Evolutionary conservation across 2,888 invertebrate species (phyloP).

Genomic region (Trichopria drosophilae): DNA sequence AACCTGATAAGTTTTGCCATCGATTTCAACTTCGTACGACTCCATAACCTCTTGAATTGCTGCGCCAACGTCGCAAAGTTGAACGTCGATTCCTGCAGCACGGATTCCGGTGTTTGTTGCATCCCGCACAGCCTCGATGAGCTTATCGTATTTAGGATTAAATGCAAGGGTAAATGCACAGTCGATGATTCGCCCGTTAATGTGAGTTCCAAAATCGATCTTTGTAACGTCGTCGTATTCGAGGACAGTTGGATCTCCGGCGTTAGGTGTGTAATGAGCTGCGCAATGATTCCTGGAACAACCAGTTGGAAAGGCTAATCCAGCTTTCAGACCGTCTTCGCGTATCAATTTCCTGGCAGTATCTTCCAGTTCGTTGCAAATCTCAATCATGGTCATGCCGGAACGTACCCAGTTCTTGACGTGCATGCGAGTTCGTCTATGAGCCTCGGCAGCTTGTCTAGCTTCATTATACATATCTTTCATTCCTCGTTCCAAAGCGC

Average conservation of each 20-base stretch:
- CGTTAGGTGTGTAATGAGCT: conserved; percentile 99
- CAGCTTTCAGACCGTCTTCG: conserved; percentile 94
- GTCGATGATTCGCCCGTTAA: conserved; percentile 97
- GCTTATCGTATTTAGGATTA: conserved; percentile 92
- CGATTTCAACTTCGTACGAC: conserved; percentile 95
- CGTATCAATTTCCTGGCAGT: conserved; percentile 89
- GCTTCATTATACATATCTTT: conserved; percentile 94
- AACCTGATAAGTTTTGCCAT: conserved; percentile 88
- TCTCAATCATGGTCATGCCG: conserved; percentile 98
- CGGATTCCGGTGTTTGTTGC: conserved; percentile 98
- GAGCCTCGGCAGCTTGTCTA: conserved; percentile 95
- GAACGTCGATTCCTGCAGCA: conserved; percentile 94
- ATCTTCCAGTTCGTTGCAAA: conserved; percentile 93
- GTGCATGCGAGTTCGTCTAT: conserved; percentile 88
- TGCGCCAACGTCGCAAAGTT: conserved; percentile 94
- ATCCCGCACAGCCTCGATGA: conserved; percentile 93
- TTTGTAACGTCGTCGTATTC: conserved; percentile 97
- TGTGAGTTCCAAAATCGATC: conserved; percentile 98
- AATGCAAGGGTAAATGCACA: conserved; percentile 98
- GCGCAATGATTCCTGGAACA: conserved; percentile 99
- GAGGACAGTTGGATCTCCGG: conserved; percentile 93
- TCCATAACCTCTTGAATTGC: conserved; percentile 99
- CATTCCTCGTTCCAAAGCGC: conserved; percentile 86
- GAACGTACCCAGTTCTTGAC: conserved; percentile 92
- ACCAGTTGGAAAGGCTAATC: conserved; percentile 94